Evolutionary conservation across 2,113 vertebrate genomes (phyloP).

Genomic region (Rhinoptilus africanus): DNA sequence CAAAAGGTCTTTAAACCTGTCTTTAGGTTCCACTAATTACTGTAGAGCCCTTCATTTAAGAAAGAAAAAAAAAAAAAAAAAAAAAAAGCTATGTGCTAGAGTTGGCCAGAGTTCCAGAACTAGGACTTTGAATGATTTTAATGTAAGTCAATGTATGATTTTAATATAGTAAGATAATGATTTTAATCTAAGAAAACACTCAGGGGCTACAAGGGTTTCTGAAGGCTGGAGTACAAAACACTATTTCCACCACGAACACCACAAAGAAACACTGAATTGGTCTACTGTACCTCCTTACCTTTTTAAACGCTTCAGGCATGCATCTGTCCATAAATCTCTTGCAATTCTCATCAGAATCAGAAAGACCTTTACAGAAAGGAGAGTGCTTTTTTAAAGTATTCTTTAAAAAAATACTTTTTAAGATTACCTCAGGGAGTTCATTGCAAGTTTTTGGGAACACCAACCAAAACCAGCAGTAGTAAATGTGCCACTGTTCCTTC

Average conservation of each 20-base stretch:
- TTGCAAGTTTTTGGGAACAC: neutral
- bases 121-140: neutral
- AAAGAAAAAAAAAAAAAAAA: accelerated
- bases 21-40: neutral
- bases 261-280: neutral
- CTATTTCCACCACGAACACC: neutral
- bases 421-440: neutral
- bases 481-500: neutral
- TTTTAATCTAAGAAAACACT: neutral
- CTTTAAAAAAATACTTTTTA: neutral
- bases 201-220: neutral
- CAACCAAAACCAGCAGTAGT: neutral
- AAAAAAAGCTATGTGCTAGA: neutral
- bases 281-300: slow-evolving; percentile 74
- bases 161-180: neutral
- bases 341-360: slow-evolving; percentile 97
- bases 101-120: neutral
- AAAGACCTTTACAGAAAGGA: slow-evolving; percentile 82
- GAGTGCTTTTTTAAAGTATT: neutral
- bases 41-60: neutral
- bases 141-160: neutral
- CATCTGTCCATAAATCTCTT: slow-evolving; percentile 96
- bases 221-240: neutral
- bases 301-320: slow-evolving; percentile 99
- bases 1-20: neutral